Base-by-base conservation (phyloP, 2,797 vertebrate genomes). In the Danio kyathit region DNA sequence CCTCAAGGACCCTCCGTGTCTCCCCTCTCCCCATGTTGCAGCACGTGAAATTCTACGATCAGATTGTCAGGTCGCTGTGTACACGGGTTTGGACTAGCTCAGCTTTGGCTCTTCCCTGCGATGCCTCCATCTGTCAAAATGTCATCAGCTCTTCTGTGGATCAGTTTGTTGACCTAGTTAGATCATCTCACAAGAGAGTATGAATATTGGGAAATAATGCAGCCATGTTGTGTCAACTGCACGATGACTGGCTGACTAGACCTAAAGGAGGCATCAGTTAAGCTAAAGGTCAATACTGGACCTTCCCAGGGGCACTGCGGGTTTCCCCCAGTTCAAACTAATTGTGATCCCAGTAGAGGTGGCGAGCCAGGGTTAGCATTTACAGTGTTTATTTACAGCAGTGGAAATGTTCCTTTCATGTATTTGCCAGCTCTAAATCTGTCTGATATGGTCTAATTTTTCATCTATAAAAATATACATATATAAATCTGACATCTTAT, bases 1-100 rank as follows among this genome's bases (percentile, higher is more conserved):
- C 52, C 46, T 38, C 40, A 57, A 69, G 71, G 17, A 86, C 90
- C 90, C 92, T 89, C 87, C 82, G 69, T 48, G 79, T 83, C 79
- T 16, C 21, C 29, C 66, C 44, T 74, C 44, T 14, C 46, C 12
- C 10, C 13, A 85, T 56, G 29, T 64, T 46, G 48, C 16, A 74
- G 48, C 19, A 64, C 48, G 54, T 9, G 9, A 14, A 51, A 48
- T 73, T 73, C 49, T 40, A 43, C 21, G 12, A 4, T 65, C 17
- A 52, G 59, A 14, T 64, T 54, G 46, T 48, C 72, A 77, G 82
- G 40, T 44, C 2, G 6, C 40, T 51, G 19, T 17, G 54, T 67
- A 46, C n/a, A 43, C 60, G 0, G 67, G 72, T 80, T 66, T 48
- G 7, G 49, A 66, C 49, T 41, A 44, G 73, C 64, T 79, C 73